Evolutionary conservation across 2,113 vertebrate species (phyloP).

Genomic region (Lepidothrix coronata): DNA sequence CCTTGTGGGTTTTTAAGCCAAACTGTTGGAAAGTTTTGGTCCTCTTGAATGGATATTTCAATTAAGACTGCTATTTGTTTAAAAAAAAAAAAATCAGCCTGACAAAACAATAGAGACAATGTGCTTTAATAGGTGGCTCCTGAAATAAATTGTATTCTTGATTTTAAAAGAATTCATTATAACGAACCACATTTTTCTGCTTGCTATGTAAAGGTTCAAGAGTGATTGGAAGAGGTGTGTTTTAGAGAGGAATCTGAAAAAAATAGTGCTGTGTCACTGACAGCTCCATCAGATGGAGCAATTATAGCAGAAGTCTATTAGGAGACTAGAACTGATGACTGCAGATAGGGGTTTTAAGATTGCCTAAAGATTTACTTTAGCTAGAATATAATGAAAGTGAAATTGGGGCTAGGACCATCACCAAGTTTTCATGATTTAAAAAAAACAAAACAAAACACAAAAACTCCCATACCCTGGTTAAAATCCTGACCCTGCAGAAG

Average conservation of each 20-base stretch:
- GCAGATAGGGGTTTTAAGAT: background rate
- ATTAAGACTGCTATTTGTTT: background rate
- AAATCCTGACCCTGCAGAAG: background rate
- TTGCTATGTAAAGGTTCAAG: background rate
- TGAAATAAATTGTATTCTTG: background rate
- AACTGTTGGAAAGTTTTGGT: background rate
- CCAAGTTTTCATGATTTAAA: background rate
- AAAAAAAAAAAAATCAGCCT: background rate
- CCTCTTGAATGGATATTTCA: background rate
- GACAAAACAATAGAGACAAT: background rate
- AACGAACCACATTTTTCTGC: background rate
- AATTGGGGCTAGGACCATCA: background rate
- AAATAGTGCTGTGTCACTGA: background rate
- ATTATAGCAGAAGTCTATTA: background rate
- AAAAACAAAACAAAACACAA: background rate
- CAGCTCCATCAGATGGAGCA: background rate
- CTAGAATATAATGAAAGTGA: background rate
- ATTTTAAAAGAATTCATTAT: slow-evolving; percentile 24
- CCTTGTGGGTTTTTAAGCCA: background rate
- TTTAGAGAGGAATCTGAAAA: background rate
- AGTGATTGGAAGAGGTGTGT: background rate
- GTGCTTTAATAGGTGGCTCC: background rate
- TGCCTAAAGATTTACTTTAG: background rate
- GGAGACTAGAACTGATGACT: background rate
- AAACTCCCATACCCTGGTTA: background rate